phyloP scores from a whole-genome alignment of 2,113 vertebrate species.

The Tyto alba region DNA sequence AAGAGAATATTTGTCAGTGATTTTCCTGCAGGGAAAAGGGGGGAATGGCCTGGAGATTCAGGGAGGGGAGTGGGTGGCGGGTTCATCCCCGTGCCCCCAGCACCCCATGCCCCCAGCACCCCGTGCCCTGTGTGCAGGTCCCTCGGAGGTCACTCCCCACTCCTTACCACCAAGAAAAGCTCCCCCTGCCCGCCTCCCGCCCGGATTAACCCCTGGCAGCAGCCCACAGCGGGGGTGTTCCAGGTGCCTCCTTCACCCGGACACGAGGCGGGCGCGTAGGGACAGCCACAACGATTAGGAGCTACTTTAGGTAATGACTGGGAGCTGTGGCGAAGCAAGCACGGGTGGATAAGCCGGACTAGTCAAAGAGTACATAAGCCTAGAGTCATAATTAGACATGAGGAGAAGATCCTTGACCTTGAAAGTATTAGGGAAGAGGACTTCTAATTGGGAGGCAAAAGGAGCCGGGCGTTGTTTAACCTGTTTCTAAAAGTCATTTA shows the following conservation, averaged over 20 bases:
- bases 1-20: fast-evolving
- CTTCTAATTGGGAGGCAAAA: background rate
- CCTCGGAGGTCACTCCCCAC: background rate
- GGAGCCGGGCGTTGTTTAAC: background rate
- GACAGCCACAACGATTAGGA: background rate
- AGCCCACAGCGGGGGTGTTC: background rate
- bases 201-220: background rate
- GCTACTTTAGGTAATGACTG: background rate
- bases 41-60: fast-evolving
- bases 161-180: background rate
- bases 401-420: background rate
- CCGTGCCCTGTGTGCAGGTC: fast-evolving
- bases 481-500: background rate
- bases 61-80: background rate
- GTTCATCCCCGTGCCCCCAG: background rate
- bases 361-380: background rate
- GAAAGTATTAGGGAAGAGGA: background rate
- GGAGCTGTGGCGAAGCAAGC: background rate
- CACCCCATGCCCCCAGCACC: background rate
- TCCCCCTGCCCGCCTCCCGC: background rate
- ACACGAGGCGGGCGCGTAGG: fast-evolving
- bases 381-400: background rate
- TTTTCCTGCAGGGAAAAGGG: background rate
- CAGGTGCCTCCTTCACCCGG: background rate
- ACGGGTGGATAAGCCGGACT: background rate